Evolutionary conservation across 2,797 vertebrate genomes (phyloP).

Genomic region (Phoxinus dragarum): DNA sequence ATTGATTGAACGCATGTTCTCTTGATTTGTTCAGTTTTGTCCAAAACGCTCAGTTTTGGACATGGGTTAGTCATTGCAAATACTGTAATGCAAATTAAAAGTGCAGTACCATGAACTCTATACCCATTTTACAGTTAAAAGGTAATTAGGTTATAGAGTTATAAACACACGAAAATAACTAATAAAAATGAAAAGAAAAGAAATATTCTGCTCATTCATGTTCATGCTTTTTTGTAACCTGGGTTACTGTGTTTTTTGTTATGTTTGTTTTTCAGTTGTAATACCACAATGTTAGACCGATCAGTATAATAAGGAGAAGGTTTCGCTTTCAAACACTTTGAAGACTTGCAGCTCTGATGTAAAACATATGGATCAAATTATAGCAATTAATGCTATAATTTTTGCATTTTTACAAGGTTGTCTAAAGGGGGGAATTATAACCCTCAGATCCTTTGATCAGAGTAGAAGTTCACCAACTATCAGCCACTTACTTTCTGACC

Average conservation of each 20-base stretch:
- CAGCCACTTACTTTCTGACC: neutral
- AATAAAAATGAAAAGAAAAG: no score
- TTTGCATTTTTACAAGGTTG: slow-evolving; percentile 4
- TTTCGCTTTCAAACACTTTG: neutral
- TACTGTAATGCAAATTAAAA: no score
- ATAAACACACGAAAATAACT: no score
- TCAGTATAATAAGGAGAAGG: neutral
- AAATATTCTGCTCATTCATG: no score
- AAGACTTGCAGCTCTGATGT: neutral
- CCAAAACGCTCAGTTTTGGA: no score
- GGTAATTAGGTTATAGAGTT: no score
- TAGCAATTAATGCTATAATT: neutral
- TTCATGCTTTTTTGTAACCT: no score
- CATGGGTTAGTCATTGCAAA: no score
- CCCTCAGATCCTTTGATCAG: slow-evolving; percentile 2
- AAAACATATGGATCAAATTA: slow-evolving; percentile 1
- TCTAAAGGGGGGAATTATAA: neutral
- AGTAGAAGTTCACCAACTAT: neutral
- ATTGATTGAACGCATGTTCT: no score
- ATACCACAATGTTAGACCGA: neutral
- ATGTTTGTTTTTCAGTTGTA: neutral
- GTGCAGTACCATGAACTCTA: no score
- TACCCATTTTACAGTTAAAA: no score
- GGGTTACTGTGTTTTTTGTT: neutral
- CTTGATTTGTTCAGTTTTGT: no score